Conservation (phyloP, 2,113 vertebrate genomes). For the Collichthys lucidus region DNA sequence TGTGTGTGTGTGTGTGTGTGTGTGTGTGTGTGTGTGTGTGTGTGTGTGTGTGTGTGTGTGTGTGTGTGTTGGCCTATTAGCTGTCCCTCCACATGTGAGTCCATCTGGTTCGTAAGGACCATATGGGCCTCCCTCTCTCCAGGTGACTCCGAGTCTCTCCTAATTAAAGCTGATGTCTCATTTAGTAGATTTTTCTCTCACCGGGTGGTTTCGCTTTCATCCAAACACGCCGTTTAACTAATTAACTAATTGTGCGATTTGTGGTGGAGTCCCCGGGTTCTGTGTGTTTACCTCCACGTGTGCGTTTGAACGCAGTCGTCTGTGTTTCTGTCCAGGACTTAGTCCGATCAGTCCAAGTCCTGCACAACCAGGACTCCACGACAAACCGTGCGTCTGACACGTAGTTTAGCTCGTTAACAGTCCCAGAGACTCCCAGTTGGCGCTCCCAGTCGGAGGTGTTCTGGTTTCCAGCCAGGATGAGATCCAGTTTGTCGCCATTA, state of each 20-base stretch:
- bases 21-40: slow-evolving; percentile 39
- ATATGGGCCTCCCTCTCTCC: slow-evolving; percentile 45
- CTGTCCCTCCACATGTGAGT: slow-evolving; percentile 63
- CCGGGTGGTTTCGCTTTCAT: slow-evolving; percentile 7
- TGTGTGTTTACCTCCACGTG: slow-evolving; percentile 1
- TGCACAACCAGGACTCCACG: not conserved
- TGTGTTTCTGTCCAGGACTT: slow-evolving; percentile 23
- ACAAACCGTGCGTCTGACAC: not conserved
- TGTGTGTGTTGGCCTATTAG: slow-evolving; percentile 44
- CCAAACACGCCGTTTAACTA: slow-evolving; percentile 50
- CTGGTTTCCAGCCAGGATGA: not conserved
- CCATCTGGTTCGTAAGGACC: slow-evolving; percentile 70
- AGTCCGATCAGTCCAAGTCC: not conserved
- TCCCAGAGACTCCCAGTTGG: not conserved
- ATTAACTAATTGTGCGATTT: slow-evolving; percentile 56
- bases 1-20: slow-evolving; percentile 22
- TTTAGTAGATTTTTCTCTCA: slow-evolving; percentile 41
- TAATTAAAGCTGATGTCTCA: slow-evolving; percentile 72
- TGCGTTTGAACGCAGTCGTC: slow-evolving; percentile 6
- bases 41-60: slow-evolving; percentile 17
- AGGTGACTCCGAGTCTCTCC: slow-evolving; percentile 63
- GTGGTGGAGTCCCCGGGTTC: slow-evolving; percentile 6
- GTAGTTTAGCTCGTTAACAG: not conserved
- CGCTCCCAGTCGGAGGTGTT: not conserved
- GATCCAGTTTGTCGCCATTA: not conserved